Evolutionary conservation across 1,140 invertebrate genomes (phyloP), one percentile per base, ranked within the genome.

Genomic region (Ceratoteleas bidentatus): DNA sequence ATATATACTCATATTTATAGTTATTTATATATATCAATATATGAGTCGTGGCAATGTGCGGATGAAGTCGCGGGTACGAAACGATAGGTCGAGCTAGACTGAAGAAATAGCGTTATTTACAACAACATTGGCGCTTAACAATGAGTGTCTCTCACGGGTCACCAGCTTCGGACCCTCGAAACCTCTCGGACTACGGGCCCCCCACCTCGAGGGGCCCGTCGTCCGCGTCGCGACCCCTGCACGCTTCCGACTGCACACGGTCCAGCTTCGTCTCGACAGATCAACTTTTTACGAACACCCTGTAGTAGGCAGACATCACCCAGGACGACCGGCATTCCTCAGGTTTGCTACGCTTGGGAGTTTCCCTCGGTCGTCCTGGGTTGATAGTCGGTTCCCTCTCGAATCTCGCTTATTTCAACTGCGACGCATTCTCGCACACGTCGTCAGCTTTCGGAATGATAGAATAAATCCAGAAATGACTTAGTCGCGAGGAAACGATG

Each of bases 261-360:
- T 14, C 50, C 24, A 58, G 61, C 13, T 83, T 87, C 82, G 84
- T 86, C 82, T 75, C 61, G 76, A 72, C 84, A 43, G 58, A 84
- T 84, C 62, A 58, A 52, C 47, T 83, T 83, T 84, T 86, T 83
- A 86, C 84, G 83, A 84, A 87, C 87, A 86, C 73, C 81, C 75
- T 84, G 74, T 74, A 79, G 57, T 36, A n/a, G 38, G 43, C 62
- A 73, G 15, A 61, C 49, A 24, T 24, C 66, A 70, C 13, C 52
- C 65, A 58, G 62, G 38, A 66, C 45, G 15, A 52, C 34, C 24
- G 3, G 5, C 8, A 9, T 16, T 47, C 45, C 33, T 62, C 15
- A 24, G 1, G 24, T 61, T 0, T 16, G 34, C 9, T 56, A 6
- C 56, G 5, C 11, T 66, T 4, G 16, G 3, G 10, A 6, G 2